Conservation (phyloP, 2,797 vertebrate species). For the Ceyx erithaca region DNA sequence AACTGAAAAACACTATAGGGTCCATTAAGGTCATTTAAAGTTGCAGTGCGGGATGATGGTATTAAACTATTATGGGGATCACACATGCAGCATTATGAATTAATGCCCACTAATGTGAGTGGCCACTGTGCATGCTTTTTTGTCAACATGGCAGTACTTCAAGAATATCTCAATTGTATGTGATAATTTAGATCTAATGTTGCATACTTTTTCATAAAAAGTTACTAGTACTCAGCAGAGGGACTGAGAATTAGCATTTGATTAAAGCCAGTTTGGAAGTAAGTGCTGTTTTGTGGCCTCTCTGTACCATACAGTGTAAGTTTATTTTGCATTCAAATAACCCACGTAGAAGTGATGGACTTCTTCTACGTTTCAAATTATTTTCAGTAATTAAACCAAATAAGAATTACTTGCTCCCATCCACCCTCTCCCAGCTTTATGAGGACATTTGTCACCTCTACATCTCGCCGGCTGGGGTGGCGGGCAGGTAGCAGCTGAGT, state of each 20-base stretch:
- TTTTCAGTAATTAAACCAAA: constrained; percentile 40
- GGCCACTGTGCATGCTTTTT: not conserved
- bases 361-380: not conserved
- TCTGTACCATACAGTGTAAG: not conserved
- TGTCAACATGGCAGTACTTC: constrained; percentile 51
- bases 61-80: constrained; percentile 57
- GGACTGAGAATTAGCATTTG: constrained; percentile 54
- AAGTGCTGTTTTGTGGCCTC: not conserved
- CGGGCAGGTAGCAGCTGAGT: not conserved
- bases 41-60: constrained; percentile 62
- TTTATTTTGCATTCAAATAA: constrained; percentile 51
- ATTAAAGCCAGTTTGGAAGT: constrained; percentile 56
- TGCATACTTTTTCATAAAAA: constrained; percentile 48
- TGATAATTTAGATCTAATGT: constrained; percentile 48
- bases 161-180: constrained; percentile 46
- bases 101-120: constrained; percentile 48
- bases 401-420: not conserved
- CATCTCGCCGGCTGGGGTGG: not conserved
- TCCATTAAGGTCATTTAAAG: constrained; percentile 73
- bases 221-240: constrained; percentile 49
- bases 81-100: constrained; percentile 53
- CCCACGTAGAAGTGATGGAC: not conserved
- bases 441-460: not conserved
- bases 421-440: not conserved
- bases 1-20: constrained; percentile 54